phyloP scores from a whole-genome alignment of 2,888 invertebrate species.

The Harpalus rubripes region DNA sequence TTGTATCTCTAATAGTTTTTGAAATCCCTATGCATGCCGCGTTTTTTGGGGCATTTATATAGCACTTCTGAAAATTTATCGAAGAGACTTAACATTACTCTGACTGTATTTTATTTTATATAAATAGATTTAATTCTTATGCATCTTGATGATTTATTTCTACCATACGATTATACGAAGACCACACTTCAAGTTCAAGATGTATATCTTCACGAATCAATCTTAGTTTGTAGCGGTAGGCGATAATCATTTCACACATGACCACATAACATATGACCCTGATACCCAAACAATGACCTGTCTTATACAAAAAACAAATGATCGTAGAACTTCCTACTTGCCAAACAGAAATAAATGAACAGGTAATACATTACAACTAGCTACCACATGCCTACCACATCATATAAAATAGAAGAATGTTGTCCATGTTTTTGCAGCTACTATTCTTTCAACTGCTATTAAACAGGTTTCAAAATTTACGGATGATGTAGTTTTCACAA shows the following conservation, averaged over 20 bases:
- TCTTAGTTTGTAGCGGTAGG: not conserved
- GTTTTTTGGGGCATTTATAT: no score
- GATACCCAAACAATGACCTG: conserved; percentile 12
- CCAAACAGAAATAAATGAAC: not conserved
- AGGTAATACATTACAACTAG: no score
- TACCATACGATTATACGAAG: not conserved
- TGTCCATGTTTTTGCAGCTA: no score
- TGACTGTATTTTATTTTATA: not conserved
- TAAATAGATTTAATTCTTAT: not conserved
- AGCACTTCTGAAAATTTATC: no score
- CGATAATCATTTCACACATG: conserved; percentile 19
- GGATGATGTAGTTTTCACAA: no score
- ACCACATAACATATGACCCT: conserved; percentile 16
- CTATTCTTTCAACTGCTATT: no score
- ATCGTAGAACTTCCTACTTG: not conserved
- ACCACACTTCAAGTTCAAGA: conserved; percentile 2
- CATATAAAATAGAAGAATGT: no score
- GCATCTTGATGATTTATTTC: not conserved
- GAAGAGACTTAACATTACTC: not conserved
- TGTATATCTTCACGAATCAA: conserved; percentile 1
- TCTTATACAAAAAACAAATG: not conserved
- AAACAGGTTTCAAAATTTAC: no score
- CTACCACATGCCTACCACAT: no score
- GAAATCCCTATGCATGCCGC: no score
- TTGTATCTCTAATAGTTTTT: no score